Conservation (phyloP, 2,113 vertebrate species). For the Epinephelus fuscoguttatus region DNA sequence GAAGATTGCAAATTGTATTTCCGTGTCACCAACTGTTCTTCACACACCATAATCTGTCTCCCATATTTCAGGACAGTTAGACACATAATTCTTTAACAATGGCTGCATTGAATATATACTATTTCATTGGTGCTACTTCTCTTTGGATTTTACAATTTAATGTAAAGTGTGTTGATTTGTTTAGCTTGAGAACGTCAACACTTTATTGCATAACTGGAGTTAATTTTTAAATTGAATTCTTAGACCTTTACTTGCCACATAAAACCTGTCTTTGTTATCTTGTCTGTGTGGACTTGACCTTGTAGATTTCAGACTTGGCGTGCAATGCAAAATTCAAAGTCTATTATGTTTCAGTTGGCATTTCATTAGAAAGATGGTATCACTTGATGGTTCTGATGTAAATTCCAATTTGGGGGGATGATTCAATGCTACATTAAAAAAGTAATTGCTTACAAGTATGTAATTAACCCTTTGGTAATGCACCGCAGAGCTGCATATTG, state of each 20-base stretch:
- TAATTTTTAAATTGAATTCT: neutral
- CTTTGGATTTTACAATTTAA: neutral
- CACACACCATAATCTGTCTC: slow-evolving; percentile 46
- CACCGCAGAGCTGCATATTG: slow-evolving; percentile 64
- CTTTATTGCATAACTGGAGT: neutral
- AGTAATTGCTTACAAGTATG: slow-evolving; percentile 76
- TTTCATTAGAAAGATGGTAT: slow-evolving; percentile 51
- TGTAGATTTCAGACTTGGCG: slow-evolving; percentile 19
- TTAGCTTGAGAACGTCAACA: slow-evolving; percentile 7
- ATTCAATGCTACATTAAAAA: slow-evolving; percentile 57
- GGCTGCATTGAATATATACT: neutral
- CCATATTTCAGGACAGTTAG: slow-evolving; percentile 57
- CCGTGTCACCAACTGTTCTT: slow-evolving; percentile 62
- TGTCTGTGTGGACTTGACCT: slow-evolving; percentile 20
- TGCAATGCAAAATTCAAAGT: slow-evolving; percentile 7
- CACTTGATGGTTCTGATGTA: slow-evolving; percentile 49
- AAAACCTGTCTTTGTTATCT: slow-evolving; percentile 18
- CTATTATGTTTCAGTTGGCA: slow-evolving; percentile 44
- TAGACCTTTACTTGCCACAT: neutral
- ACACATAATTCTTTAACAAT: slow-evolving; percentile 35
- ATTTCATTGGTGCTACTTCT: neutral
- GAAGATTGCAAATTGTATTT: slow-evolving; percentile 66
- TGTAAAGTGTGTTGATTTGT: neutral
- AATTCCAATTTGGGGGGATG: slow-evolving; percentile 53
- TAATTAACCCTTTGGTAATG: slow-evolving; percentile 76